phyloP scores from a whole-genome alignment of 1,140 invertebrate species.

The Asobara japonica region DNA sequence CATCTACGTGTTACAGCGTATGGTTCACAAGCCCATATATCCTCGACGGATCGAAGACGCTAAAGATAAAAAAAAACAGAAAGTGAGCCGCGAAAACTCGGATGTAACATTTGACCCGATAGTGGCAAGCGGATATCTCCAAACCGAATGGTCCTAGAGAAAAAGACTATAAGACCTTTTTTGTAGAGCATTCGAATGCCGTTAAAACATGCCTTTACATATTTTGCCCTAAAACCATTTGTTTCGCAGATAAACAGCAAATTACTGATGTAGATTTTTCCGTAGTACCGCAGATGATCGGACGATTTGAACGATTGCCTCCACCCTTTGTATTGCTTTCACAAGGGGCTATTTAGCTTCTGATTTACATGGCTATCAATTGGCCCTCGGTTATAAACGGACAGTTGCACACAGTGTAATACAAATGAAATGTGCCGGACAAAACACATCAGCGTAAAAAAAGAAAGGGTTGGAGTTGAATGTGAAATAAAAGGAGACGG shows the following conservation, averaged over 20 bases:
- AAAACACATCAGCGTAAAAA: conserved; percentile 30
- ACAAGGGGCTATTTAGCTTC: not conserved
- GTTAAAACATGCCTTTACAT: no score
- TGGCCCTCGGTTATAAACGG: conserved; percentile 10
- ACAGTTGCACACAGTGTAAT: conserved; percentile 17
- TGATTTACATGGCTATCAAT: conserved; percentile 13
- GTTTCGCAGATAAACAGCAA: not conserved
- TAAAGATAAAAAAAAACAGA: no score
- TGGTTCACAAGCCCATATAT: no score
- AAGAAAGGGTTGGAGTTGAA: conserved; percentile 31
- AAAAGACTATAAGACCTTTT: not conserved
- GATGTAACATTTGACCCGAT: not conserved
- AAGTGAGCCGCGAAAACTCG: no score
- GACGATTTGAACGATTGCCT: not conserved
- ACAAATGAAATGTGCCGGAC: conserved; percentile 20
- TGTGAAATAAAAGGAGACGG: conserved; percentile 42
- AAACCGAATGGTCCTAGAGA: not conserved
- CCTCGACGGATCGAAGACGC: no score
- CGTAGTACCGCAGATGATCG: not conserved
- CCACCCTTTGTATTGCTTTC: not conserved
- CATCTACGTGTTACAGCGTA: no score
- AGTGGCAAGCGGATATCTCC: not conserved
- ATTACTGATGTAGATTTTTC: not conserved
- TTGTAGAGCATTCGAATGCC: not conserved
- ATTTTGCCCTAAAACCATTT: not conserved